phyloP scores from a whole-genome alignment of 1,140 invertebrate species.

The Atta texana region DNA sequence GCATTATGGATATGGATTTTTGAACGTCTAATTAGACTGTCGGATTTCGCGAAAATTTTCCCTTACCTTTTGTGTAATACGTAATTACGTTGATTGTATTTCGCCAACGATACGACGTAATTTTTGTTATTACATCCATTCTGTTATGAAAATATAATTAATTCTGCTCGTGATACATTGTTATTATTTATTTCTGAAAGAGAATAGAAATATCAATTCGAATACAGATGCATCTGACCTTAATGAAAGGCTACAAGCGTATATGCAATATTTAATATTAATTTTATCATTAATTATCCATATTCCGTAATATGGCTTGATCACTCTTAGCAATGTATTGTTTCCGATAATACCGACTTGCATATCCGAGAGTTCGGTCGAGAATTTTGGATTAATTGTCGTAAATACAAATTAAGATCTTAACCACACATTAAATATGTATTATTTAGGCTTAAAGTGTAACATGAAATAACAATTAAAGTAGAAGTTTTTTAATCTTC shows the following conservation, averaged over 20 bases:
- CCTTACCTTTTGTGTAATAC: slow-evolving; percentile 12
- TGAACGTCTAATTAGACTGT: slow-evolving; percentile 36
- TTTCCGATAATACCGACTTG: slow-evolving; percentile 5
- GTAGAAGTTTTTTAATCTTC: not conserved
- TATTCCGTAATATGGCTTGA: slow-evolving; percentile 41
- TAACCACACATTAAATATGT: not conserved
- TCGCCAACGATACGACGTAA: slow-evolving; percentile 11
- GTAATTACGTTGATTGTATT: slow-evolving; percentile 30
- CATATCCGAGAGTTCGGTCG: not conserved
- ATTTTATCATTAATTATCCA: slow-evolving; percentile 55
- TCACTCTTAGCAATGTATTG: slow-evolving; percentile 24
- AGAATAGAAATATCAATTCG: slow-evolving; percentile 25
- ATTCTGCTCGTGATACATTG: not conserved
- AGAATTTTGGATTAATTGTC: slow-evolving; percentile 34
- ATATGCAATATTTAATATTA: slow-evolving; percentile 55
- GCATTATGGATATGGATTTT: not conserved
- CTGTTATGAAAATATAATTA: slow-evolving; percentile 30
- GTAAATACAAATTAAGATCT: not conserved
- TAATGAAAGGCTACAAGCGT: slow-evolving; percentile 33
- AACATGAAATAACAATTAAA: not conserved
- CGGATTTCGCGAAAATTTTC: not conserved
- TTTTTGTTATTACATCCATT: slow-evolving; percentile 22
- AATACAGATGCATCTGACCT: slow-evolving; percentile 23
- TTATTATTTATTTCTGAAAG: slow-evolving; percentile 44
- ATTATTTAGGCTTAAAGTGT: not conserved